Evolutionary conservation across 30 jellyfish, hydroid and myxozoan species (phyloP).

Genomic region (Catostylus mosaicus): DNA sequence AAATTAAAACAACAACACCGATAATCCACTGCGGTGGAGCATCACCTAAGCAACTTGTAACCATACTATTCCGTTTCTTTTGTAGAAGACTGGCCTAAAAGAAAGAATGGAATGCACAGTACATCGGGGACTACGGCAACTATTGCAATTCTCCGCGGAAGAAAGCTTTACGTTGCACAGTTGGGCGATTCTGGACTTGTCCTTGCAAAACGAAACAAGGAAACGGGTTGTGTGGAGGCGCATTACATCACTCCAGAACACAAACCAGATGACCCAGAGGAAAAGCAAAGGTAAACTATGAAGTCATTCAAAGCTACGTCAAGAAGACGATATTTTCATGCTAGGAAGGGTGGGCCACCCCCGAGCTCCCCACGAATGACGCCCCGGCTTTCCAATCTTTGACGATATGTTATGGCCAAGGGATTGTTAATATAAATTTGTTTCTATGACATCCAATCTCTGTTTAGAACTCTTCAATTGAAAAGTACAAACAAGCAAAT

Average conservation of each 20-base stretch:
- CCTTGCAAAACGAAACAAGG: conserved; percentile 52
- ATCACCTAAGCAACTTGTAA: not conserved
- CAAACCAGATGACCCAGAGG: conserved; percentile 85
- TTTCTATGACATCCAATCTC: too few relatives aligned
- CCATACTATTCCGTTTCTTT: not conserved
- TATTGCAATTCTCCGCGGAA: conserved; percentile 73
- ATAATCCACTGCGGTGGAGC: not conserved
- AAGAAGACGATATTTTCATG: too few relatives aligned
- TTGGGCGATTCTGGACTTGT: conserved; percentile 95
- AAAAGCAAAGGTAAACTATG: conserved; percentile 67
- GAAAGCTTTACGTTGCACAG: conserved; percentile 83
- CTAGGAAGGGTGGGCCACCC: too few relatives aligned
- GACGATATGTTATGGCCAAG: too few relatives aligned
- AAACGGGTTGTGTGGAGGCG: conserved; percentile 22
- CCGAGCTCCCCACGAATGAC: too few relatives aligned
- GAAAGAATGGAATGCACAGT: conserved; percentile 76
- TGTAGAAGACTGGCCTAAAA: conserved; percentile 89
- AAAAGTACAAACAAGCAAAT: too few relatives aligned
- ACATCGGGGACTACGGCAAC: conserved; percentile 98
- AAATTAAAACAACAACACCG: too few relatives aligned
- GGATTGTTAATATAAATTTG: too few relatives aligned
- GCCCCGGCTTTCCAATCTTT: too few relatives aligned
- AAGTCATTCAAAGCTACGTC: too few relatives aligned
- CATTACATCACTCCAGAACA: conserved; percentile 74
- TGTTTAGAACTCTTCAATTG: too few relatives aligned